Conservation (phyloP, 1,140 invertebrate species). For the Trichoplusia ni region DNA sequence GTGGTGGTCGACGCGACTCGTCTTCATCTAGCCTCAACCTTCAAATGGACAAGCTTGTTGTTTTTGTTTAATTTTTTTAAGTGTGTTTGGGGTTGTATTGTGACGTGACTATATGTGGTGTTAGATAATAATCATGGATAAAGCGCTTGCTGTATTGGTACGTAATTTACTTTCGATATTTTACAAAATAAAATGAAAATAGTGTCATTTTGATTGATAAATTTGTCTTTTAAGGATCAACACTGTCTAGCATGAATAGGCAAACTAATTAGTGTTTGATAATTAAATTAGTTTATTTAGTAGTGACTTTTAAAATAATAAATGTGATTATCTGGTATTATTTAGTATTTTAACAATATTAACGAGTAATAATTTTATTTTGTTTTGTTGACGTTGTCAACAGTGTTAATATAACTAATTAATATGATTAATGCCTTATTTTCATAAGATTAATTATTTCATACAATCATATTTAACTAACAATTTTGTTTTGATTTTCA, state of each 20-base stretch:
- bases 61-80: slow-evolving; percentile 14
- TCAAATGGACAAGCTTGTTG: slow-evolving; percentile 62
- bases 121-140: slow-evolving; percentile 56
- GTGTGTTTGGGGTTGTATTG: slow-evolving; percentile 6
- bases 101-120: slow-evolving; percentile 46
- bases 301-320: too few species aligned
- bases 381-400: not conserved
- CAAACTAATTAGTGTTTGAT: too few species aligned
- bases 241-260: too few species aligned
- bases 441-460: not conserved
- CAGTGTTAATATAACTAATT: too few species aligned
- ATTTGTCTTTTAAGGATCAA: too few species aligned
- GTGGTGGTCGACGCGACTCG: slow-evolving; percentile 54
- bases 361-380: not conserved
- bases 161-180: slow-evolving; percentile 31
- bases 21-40: slow-evolving; percentile 69
- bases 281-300: too few species aligned
- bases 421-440: too few species aligned
- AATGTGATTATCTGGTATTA: too few species aligned
- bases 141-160: slow-evolving; percentile 59
- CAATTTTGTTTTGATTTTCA: slow-evolving; percentile 42
- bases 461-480: not conserved
- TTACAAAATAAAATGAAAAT: too few species aligned
- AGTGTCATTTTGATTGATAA: too few species aligned
- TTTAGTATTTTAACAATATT: not conserved